Conservation (phyloP, 2,888 invertebrate species). For the Pogonocherus hispidulus region DNA sequence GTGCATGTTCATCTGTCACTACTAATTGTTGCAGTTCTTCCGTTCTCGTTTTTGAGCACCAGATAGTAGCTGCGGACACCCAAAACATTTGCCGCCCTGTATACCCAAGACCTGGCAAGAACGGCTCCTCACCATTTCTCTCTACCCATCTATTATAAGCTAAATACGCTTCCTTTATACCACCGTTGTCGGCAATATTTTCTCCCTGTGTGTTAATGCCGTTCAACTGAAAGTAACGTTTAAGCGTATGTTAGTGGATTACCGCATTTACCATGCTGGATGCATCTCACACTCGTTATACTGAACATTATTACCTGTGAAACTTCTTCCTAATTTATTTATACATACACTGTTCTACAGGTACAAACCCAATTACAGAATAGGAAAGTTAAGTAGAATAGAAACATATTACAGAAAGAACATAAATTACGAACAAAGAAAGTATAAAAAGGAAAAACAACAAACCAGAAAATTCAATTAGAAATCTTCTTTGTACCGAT, state of each 20-base stretch:
- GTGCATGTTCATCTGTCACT: conserved; percentile 67
- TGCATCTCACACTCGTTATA: conserved; percentile 30
- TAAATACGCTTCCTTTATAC: conserved; percentile 87
- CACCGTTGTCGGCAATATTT: conserved; percentile 96
- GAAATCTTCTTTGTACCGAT: no score
- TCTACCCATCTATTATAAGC: conserved; percentile 64
- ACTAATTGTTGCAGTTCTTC: conserved; percentile 65
- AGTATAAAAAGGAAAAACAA: no score
- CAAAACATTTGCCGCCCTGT: conserved; percentile 72
- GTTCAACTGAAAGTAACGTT: conserved; percentile 76
- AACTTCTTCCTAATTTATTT: background rate
- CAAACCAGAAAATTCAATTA: no score
- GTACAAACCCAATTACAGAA: no score
- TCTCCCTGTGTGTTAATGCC: conserved; percentile 94
- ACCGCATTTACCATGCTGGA: conserved; percentile 38
- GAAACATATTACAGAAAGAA: no score
- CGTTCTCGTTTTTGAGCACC: conserved; percentile 70
- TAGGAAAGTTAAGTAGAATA: no score
- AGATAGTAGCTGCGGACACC: conserved; percentile 74
- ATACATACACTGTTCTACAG: no score
- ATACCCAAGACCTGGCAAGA: conserved; percentile 62
- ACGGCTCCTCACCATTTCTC: conserved; percentile 62
- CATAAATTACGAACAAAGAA: no score
- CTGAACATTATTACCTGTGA: conserved; percentile 17
- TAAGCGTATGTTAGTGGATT: conserved; percentile 50